phyloP scores from a whole-genome alignment of 1,140 invertebrate genomes.

The Nasonia longicornis region DNA sequence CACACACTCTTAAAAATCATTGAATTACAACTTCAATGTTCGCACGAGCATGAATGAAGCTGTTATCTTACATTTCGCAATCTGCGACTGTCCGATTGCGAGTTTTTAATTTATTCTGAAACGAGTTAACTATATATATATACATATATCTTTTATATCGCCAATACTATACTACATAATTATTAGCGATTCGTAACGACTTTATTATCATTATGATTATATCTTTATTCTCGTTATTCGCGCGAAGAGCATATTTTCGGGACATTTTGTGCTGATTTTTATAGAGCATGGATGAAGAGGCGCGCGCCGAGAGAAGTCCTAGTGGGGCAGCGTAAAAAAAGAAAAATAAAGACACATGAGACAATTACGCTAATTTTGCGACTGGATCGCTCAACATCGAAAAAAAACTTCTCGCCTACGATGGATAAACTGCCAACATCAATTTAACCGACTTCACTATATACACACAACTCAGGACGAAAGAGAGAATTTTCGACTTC shows the following conservation, averaged over 20 bases:
- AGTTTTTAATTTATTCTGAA: constrained; percentile 49
- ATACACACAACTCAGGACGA: neutral
- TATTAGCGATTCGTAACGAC: constrained; percentile 50
- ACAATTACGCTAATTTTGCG: neutral
- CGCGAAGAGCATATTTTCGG: constrained; percentile 47
- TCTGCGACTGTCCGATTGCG: constrained; percentile 53
- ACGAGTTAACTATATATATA: constrained; percentile 41
- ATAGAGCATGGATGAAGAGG: constrained; percentile 64
- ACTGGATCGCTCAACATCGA: neutral
- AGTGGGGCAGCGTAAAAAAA: neutral
- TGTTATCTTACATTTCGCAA: constrained; percentile 53
- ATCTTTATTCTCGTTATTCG: constrained; percentile 48
- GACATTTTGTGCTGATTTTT: constrained; percentile 66
- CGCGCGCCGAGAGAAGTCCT: constrained; percentile 24
- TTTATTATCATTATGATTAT: constrained; percentile 56
- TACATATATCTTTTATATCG: constrained; percentile 43
- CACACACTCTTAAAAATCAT: neutral
- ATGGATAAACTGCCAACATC: constrained; percentile 40
- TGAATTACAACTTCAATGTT: neutral
- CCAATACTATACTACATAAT: constrained; percentile 47
- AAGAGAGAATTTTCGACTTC: constrained; percentile 1
- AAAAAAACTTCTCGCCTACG: neutral
- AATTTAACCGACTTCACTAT: constrained; percentile 3
- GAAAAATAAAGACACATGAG: neutral
- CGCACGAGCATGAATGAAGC: neutral